Evolutionary conservation across 2,888 invertebrate genomes (phyloP).

Genomic region (Lasioglossum calceatum): DNA sequence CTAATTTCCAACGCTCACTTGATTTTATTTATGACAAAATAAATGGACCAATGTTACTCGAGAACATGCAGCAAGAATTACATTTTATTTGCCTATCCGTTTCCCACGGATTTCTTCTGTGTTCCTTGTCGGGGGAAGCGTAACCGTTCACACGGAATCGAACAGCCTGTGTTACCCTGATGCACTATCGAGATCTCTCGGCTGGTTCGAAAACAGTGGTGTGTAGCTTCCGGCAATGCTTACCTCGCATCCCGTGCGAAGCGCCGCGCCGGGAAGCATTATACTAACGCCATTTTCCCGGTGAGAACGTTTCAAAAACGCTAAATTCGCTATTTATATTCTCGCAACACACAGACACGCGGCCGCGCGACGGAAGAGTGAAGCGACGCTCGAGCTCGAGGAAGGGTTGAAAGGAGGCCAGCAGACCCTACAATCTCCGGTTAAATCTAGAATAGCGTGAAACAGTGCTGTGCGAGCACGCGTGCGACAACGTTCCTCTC

Average conservation of each 20-base stretch:
- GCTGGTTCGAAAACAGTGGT: neutral
- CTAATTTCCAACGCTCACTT: conserved; percentile 26
- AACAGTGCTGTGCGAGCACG: conserved; percentile 47
- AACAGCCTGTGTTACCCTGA: neutral
- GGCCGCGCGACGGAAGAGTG: conserved; percentile 50
- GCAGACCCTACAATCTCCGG: conserved; percentile 18
- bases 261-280: conserved; percentile 60
- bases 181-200: conserved; percentile 9
- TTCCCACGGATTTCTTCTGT: neutral
- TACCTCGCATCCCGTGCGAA: conserved; percentile 52
- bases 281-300: conserved; percentile 73
- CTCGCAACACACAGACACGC: conserved; percentile 58
- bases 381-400: conserved; percentile 35
- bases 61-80: too few species aligned
- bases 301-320: conserved; percentile 66
- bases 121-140: too few species aligned
- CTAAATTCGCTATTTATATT: conserved; percentile 79
- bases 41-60: too few species aligned
- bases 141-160: neutral
- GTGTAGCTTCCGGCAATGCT: conserved; percentile 22
- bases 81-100: neutral
- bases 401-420: conserved; percentile 18
- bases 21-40: neutral
- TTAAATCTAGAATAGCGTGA: conserved; percentile 49
- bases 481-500: conserved; percentile 35